Percentiles rank a stretch among this genome's conserved stretches.
Evolutionary conservation across 2,113 vertebrate species (phyloP).

Genomic region (Bos indicus): DNA sequence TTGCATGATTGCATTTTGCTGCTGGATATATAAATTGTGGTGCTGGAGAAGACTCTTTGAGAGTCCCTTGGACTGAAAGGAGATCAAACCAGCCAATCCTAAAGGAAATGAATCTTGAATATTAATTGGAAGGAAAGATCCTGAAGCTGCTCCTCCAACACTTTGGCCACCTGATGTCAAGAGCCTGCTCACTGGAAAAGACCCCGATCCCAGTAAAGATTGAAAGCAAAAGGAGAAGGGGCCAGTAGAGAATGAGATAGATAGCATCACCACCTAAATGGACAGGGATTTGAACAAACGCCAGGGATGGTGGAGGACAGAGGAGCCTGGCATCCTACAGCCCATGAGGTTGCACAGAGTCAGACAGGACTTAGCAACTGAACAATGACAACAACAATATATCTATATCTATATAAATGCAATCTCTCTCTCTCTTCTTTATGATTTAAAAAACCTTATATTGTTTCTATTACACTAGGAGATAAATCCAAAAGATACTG

Average conservation of each 20-base stretch:
- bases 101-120: not conserved
- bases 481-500: not conserved
- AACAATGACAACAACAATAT: not conserved
- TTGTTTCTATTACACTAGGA: not conserved
- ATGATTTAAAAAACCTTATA: not conserved
- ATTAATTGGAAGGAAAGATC: not conserved
- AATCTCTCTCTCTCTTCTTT: not conserved
- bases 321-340: not conserved
- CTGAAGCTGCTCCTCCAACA: not conserved
- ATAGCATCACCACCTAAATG: not conserved
- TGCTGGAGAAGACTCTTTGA: not conserved
- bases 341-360: not conserved
- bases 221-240: not conserved
- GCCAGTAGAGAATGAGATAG: not conserved
- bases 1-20: not conserved
- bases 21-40: not conserved
- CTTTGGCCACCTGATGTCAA: not conserved
- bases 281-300: not conserved
- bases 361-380: not conserved
- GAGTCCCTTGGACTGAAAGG: not conserved
- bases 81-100: not conserved
- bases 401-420: not conserved
- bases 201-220: accelerated
- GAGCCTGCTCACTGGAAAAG: not conserved
- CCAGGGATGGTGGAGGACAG: not conserved